These are phyloP conservation scores for Agelastica alni DNA, from an alignment of 2,888 invertebrate species.

Conservation along the genomic window DNA sequence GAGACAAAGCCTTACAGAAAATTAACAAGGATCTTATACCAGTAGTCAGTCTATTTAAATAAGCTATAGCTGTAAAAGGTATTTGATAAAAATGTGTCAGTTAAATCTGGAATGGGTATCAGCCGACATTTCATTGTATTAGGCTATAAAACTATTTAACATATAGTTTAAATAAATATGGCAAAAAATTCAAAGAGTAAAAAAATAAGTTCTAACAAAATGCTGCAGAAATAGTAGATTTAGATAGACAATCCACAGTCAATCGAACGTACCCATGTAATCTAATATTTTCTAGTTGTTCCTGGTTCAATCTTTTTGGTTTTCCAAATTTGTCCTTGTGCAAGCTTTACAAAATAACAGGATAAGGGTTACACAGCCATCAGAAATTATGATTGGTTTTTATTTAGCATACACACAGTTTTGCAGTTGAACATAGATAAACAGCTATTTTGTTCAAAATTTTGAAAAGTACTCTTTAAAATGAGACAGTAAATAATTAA, in stretches of 20 bases:
- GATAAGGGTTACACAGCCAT: constrained; percentile 28
- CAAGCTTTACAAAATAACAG: constrained; percentile 71
- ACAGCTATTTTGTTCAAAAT: too few species aligned
- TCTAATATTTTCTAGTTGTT: constrained; percentile 77
- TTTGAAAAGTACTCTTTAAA: too few species aligned
- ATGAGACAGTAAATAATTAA: too few species aligned
- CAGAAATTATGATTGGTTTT: constrained; percentile 7
- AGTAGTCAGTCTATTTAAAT: too few species aligned
- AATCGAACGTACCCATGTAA: constrained; percentile 70
- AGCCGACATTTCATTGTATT: background rate
- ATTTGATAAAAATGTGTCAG: background rate
- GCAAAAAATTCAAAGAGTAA: constrained; percentile 20
- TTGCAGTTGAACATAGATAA: too few species aligned
- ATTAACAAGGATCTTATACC: too few species aligned
- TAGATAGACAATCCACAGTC: constrained; percentile 33
- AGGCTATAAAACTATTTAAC: background rate
- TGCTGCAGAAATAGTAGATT: constrained; percentile 32
- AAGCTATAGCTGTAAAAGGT: too few species aligned
- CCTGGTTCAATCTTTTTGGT: constrained; percentile 77
- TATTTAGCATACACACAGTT: background rate
- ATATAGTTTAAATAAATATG: background rate
- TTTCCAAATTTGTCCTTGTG: constrained; percentile 86
- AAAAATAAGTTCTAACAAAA: constrained; percentile 31
- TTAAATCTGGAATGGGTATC: too few species aligned
- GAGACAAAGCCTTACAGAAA: too few species aligned